phyloP scores from a whole-genome alignment of 1,140 invertebrate species.

The Drosophila pachea region DNA sequence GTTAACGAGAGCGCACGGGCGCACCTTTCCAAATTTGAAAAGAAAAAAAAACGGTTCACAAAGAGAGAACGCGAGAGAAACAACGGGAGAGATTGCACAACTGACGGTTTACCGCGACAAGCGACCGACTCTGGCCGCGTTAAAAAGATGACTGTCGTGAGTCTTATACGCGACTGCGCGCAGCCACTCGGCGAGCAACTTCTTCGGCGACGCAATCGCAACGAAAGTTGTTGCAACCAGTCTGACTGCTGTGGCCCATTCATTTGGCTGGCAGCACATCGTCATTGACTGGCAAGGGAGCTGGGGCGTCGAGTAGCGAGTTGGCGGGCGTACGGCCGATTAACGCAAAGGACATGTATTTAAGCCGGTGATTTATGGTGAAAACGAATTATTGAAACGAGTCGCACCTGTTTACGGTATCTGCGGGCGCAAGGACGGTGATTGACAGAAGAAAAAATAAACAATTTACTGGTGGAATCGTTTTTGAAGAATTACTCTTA shows the following conservation, averaged over 20 bases:
- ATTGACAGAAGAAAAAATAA: background rate
- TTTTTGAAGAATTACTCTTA: too few relatives aligned
- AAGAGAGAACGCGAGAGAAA: background rate
- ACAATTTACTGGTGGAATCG: background rate
- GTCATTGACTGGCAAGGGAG: background rate
- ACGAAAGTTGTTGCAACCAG: conserved; percentile 69
- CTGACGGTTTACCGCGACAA: conserved; percentile 15
- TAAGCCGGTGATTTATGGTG: conserved; percentile 37
- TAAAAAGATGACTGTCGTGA: conserved; percentile 62
- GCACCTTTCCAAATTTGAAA: conserved; percentile 54
- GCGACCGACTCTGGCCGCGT: conserved; percentile 57
- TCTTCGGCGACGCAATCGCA: conserved; percentile 42
- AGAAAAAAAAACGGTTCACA: background rate
- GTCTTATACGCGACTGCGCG: background rate
- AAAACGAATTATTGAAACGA: conserved; percentile 31
- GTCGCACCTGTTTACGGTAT: conserved; percentile 27
- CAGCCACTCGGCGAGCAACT: conserved; percentile 18
- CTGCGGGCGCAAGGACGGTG: conserved; percentile 26
- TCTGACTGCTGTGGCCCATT: conserved; percentile 27
- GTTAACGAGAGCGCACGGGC: conserved; percentile 45
- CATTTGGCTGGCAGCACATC: background rate
- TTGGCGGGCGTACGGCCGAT: conserved; percentile 12
- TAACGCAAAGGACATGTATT: conserved; percentile 41
- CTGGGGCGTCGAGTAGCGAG: background rate
- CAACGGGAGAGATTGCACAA: conserved; percentile 2